Evolutionary conservation across 2,113 vertebrate genomes (phyloP).

Genomic region (Phalacrocorax brasilianus): DNA sequence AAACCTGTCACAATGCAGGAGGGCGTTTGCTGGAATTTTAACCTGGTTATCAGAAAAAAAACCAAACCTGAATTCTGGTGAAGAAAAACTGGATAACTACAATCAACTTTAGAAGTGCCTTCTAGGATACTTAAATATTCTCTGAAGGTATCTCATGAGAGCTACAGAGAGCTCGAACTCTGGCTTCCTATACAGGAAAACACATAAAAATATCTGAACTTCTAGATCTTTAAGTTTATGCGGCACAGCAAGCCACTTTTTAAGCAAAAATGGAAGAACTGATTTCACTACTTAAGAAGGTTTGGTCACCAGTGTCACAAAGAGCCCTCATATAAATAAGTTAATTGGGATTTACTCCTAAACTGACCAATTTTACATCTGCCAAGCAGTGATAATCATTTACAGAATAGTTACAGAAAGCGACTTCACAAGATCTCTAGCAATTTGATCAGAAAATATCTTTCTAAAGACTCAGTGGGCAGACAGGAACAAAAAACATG

Average conservation of each 20-base stretch:
- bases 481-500: neutral
- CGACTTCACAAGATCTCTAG: neutral
- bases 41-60: neutral
- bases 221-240: neutral
- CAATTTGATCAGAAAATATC: neutral
- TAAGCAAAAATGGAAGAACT: neutral
- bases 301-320: neutral
- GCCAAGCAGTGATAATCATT: neutral
- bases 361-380: neutral
- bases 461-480: neutral
- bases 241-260: neutral
- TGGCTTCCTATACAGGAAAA: neutral
- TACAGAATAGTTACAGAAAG: neutral
- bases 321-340: neutral
- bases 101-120: neutral
- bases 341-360: neutral
- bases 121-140: neutral
- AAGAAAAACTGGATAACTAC: neutral
- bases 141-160: neutral
- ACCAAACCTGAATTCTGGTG: neutral
- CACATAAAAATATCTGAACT: neutral
- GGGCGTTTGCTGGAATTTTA: neutral
- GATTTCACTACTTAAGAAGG: neutral
- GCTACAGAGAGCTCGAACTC: neutral
- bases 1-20: neutral